Percentiles rank a stretch among this genome's conserved stretches.
phyloP scores from a whole-genome alignment of 1,140 invertebrate genomes.

The Maniola jurtina region DNA sequence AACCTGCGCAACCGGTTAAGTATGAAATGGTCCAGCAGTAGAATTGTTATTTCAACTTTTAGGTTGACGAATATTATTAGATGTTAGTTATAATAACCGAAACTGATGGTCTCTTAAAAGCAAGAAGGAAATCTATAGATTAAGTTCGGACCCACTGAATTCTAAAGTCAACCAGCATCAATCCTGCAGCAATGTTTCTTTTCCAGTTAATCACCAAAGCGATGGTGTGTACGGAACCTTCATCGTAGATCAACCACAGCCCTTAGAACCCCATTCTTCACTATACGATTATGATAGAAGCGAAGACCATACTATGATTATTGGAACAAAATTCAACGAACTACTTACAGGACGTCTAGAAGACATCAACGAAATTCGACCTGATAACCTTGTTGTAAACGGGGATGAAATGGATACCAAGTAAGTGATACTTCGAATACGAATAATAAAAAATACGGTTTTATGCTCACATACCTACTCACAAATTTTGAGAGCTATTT shows the following conservation, averaged over 20 bases:
- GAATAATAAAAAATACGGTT: neutral
- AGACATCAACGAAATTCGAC: constrained; percentile 39
- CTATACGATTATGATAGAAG: constrained; percentile 85
- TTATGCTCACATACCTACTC: no score
- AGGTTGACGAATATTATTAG: no score
- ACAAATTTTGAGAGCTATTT: no score
- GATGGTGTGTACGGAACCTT: constrained; percentile 90
- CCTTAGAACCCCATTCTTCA: constrained; percentile 81
- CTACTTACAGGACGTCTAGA: constrained; percentile 56
- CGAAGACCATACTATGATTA: constrained; percentile 54
- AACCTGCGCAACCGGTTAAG: no score
- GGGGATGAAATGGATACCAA: constrained; percentile 48
- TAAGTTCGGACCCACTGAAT: neutral
- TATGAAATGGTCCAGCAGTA: no score
- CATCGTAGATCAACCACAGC: constrained; percentile 83
- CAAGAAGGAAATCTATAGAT: no score
- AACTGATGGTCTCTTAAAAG: no score
- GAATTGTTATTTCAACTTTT: no score
- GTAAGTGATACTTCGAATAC: constrained; percentile 41
- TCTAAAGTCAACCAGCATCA: neutral
- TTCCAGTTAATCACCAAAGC: constrained; percentile 83
- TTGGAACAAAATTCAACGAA: constrained; percentile 55
- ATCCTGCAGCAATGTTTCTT: no score
- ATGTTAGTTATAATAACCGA: no score
- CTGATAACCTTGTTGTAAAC: constrained; percentile 51